Evolutionary conservation across 1,140 invertebrate species (phyloP).

Genomic region (Scaptodrosophila lebanonensis): DNA sequence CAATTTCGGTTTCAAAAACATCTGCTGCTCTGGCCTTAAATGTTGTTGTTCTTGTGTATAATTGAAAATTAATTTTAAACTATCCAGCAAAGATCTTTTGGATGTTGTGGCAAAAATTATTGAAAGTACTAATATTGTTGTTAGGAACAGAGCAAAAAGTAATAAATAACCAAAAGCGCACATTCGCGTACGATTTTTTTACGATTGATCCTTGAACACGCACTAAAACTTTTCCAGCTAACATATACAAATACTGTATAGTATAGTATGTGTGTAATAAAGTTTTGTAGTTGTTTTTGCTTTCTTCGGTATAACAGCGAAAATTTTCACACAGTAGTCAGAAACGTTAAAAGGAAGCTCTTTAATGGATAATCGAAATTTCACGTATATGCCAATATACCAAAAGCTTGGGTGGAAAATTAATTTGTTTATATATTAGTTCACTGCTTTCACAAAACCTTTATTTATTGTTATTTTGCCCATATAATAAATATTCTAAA

Average conservation of each 20-base stretch:
- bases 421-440: not conserved
- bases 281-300: conserved; percentile 34
- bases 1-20: conserved; percentile 50
- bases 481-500: no score
- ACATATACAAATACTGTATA: conserved; percentile 19
- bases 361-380: not conserved
- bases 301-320: conserved; percentile 68
- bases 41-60: conserved; percentile 40
- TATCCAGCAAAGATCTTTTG: conserved; percentile 64
- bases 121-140: conserved; percentile 68
- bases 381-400: no score
- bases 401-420: no score
- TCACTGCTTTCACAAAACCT: conserved; percentile 17
- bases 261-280: conserved; percentile 1
- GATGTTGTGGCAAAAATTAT: conserved; percentile 64
- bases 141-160: conserved; percentile 70
- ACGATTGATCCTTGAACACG: no score
- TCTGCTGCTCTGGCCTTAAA: conserved; percentile 31
- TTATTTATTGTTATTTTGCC: conserved; percentile 23
- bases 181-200: conserved; percentile 57
- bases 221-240: no score
- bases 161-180: conserved; percentile 75
- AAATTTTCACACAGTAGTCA: conserved; percentile 67
- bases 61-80: conserved; percentile 57
- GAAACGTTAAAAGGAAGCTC: conserved; percentile 5